Base-by-base conservation (phyloP, 2,888 invertebrate genomes). In the Pteria penguin region DNA sequence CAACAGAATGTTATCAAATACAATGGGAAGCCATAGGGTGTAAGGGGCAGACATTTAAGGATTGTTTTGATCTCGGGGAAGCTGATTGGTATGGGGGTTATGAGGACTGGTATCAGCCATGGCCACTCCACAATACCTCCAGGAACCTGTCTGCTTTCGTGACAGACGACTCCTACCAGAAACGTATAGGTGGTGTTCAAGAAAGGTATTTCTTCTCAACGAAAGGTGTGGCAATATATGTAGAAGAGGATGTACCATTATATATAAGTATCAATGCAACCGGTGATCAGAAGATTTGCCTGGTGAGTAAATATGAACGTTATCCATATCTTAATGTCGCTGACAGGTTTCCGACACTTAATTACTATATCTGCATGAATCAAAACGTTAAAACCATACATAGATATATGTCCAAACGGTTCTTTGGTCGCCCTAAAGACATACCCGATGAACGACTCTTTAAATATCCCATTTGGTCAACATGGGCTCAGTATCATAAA, bases 391-490 rank as follows among this genome's bases (percentile, higher is more conserved):
- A 76, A 31, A 69, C 73, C 4, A 82, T 87, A 18, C 86, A 87
- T 63, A 70, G 72, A n/a, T 82, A 81, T 69, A 95, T 95, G 3
- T 93, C 95, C 0, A 92, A 93, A 26, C 52, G 58, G 27, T 94
- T 93, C 1, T 94, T 94, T 85, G 79, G 85, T 2, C 77, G 94
- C 84, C 95, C 96, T 0, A 91, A 67, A 18, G 94, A 93, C 52
- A 91, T 94, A 66, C 96, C 96, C 0, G 94, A 95, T 82, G 92
- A 93, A 75, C 93, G 94, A 71, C 95, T 97, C 94, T 94, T 97
- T 33, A 93, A 93, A 71, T 94, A 96, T 90, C 97, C 97, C 0
- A 94, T 97, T 71, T 97, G 97, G 96, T 96, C 97, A 0, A 97
- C 97, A 0, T 97, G 97, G 97, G 96, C 96, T 0, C 94, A 94